Conservation (phyloP, 1,140 invertebrate species). For the Cardiocondyla obscurior region DNA sequence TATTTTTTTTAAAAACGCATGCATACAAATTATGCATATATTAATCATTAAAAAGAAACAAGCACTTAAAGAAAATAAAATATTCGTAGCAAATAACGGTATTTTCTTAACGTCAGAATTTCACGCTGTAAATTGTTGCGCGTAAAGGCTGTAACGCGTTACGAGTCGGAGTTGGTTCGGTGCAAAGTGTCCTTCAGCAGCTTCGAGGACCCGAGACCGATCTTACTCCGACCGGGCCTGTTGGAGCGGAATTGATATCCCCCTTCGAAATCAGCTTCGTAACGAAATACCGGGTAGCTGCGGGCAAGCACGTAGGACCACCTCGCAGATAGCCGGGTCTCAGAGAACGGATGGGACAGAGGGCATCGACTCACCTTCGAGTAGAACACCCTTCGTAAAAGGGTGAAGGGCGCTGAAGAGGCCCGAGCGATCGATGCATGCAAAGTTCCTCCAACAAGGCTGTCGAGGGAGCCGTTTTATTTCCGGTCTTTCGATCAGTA, state of each 20-base stretch:
- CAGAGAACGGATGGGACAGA: constrained; percentile 21
- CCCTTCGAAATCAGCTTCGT: constrained; percentile 64
- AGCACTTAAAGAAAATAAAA: too few species aligned
- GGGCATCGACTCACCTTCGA: constrained; percentile 33
- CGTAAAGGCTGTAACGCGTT: constrained; percentile 14
- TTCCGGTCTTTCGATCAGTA: constrained; percentile 68
- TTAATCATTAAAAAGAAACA: too few species aligned
- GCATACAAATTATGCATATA: too few species aligned
- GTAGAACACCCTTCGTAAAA: constrained; percentile 15
- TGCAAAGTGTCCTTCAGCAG: constrained; percentile 40
- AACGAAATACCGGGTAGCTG: constrained; percentile 51
- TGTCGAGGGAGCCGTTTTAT: constrained; percentile 60
- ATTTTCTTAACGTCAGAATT: neutral
- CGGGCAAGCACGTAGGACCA: neutral
- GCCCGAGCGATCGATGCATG: constrained; percentile 39
- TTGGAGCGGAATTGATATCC: constrained; percentile 64
- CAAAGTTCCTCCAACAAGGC: constrained; percentile 22
- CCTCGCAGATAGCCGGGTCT: neutral
- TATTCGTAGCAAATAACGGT: neutral
- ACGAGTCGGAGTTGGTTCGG: neutral
- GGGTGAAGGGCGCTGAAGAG: constrained; percentile 35
- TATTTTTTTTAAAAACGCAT: too few species aligned
- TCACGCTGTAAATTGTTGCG: neutral
- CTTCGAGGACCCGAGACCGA: constrained; percentile 26
- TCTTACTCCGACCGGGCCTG: constrained; percentile 9